A percentile compares a stretch with the other conserved stretches of the same genome.
These are phyloP conservation scores for Oscheius sp. DNA, from an alignment of 1,140 invertebrate genomes.

Conservation along the genomic window DNA sequence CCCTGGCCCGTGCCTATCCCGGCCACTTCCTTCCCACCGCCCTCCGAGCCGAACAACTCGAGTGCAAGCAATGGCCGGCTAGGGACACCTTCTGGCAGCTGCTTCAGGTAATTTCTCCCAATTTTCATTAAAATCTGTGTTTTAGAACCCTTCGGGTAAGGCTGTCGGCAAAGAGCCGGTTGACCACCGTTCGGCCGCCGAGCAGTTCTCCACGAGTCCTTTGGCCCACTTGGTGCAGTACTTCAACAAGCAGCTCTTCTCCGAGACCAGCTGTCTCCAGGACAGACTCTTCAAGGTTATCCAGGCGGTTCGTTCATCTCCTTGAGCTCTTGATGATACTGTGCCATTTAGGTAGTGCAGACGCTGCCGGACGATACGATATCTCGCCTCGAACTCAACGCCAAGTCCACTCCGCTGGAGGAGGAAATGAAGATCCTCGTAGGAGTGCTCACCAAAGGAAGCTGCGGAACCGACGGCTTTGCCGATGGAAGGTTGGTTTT, in stretches of 20 bases:
- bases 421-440: slow-evolving; percentile 16
- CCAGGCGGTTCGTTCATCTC: neutral
- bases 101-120: neutral
- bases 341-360: slow-evolving; percentile 9
- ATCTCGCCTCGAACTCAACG: neutral
- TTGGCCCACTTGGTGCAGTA: slow-evolving; percentile 2
- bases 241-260: slow-evolving; percentile 9
- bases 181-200: neutral
- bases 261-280: neutral
- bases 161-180: neutral
- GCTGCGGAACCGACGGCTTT: slow-evolving; percentile 20
- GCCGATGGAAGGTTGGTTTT: slow-evolving; percentile 5
- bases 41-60: slow-evolving; percentile 23
- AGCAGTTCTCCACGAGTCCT: neutral
- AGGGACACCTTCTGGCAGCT: slow-evolving; percentile 26
- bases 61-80: slow-evolving; percentile 7
- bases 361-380: slow-evolving; percentile 34
- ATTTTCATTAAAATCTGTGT: neutral
- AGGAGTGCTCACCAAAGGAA: slow-evolving; percentile 13
- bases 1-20: slow-evolving; percentile 36
- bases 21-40: slow-evolving; percentile 32
- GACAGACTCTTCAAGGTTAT: slow-evolving; percentile 2
- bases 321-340: neutral
- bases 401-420: neutral
- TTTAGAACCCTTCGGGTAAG: neutral